Conservation (phyloP, 2,797 vertebrate species). For the Epinephelus malabaricus region DNA sequence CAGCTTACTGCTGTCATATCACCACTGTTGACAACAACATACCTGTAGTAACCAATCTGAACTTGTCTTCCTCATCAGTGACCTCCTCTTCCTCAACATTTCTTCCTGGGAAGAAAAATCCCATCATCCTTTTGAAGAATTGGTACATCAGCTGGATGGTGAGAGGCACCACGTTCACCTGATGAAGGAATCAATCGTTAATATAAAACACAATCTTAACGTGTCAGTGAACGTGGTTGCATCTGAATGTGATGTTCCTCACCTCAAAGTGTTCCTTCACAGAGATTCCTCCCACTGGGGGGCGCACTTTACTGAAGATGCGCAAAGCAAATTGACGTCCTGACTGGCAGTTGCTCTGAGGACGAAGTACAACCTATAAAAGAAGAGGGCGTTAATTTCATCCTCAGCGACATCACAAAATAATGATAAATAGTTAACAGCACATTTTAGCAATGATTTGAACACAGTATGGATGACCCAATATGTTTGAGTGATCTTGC, state of each 20-base stretch:
- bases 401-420: background rate
- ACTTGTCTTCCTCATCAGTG: conserved; percentile 98
- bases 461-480: conserved; percentile 34
- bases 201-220: background rate
- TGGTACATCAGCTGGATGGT: conserved; percentile 99
- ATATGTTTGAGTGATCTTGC: conserved; percentile 1
- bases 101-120: conserved; percentile 98
- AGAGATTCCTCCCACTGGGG: conserved; percentile 98
- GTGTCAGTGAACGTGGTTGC: background rate
- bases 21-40: conserved; percentile 33
- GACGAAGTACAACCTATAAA: conserved; percentile 94
- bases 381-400: background rate
- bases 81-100: conserved; percentile 98
- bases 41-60: conserved; percentile 97
- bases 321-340: conserved; percentile 96
- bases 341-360: conserved; percentile 94
- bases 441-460: conserved; percentile 8
- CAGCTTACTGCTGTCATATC: conserved; percentile 12
- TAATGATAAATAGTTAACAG: background rate
- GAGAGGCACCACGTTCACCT: conserved; percentile 99
- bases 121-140: conserved; percentile 99
- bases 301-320: conserved; percentile 99
- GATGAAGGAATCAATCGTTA: background rate
- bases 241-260: conserved; percentile 11
- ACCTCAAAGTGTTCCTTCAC: conserved; percentile 99